Percentiles rank a stretch among this genome's conserved stretches.
Conservation (phyloP, 2,888 invertebrate genomes). For the Lithophane leautieri region DNA sequence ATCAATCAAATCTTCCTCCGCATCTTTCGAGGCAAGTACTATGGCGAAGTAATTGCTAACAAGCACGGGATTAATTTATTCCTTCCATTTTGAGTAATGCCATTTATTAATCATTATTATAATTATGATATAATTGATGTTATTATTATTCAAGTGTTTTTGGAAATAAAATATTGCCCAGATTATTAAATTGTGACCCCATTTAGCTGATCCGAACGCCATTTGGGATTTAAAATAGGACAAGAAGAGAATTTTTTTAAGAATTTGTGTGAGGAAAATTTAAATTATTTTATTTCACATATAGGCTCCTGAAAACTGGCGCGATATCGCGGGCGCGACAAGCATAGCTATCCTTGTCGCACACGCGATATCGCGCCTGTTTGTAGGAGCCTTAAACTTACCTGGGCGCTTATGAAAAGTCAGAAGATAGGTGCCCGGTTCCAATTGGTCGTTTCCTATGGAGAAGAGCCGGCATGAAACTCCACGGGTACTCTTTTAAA, state of each 20-base stretch:
- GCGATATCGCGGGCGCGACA: no score
- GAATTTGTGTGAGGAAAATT: neutral
- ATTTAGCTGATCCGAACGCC: neutral
- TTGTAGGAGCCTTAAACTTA: neutral
- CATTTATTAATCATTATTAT: constrained; percentile 39
- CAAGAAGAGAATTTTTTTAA: neutral
- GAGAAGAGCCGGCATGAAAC: neutral
- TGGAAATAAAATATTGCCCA: neutral
- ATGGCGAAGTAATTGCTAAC: constrained; percentile 49
- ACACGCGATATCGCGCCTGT: no score
- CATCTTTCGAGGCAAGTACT: constrained; percentile 42
- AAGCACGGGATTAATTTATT: constrained; percentile 64
- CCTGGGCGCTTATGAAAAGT: neutral
- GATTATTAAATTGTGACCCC: neutral
- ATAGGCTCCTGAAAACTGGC: no score
- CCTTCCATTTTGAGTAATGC: constrained; percentile 47
- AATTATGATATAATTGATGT: constrained; percentile 54
- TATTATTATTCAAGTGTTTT: constrained; percentile 17
- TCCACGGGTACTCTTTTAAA: neutral
- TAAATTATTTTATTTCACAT: neutral
- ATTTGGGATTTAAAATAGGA: neutral
- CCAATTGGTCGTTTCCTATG: neutral
- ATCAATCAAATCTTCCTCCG: constrained; percentile 60
- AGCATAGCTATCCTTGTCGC: no score
- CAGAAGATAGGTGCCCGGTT: no score